A percentile compares a stretch with the other conserved stretches of the same genome.
Evolutionary conservation across 2,797 vertebrate genomes (phyloP).

Genomic region (Ceryle rudis): DNA sequence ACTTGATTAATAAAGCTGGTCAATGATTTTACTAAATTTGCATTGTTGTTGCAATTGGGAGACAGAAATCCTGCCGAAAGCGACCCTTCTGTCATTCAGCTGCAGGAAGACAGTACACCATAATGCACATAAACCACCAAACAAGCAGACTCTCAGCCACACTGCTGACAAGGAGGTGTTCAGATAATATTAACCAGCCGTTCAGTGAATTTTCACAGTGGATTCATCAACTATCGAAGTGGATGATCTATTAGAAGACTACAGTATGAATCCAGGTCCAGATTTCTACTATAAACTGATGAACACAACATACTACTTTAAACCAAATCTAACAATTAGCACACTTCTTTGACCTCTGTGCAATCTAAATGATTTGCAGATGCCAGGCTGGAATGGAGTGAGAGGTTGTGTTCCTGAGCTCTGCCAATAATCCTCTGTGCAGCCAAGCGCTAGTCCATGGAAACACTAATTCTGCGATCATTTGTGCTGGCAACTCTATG

Average conservation of each 20-base stretch:
- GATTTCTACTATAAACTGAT: background rate
- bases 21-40: background rate
- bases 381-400: conserved; percentile 1
- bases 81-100: background rate
- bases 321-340: conserved; percentile 2
- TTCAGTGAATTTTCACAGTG: background rate
- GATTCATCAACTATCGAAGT: background rate
- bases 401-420: background rate
- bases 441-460: background rate
- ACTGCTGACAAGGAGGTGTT: background rate
- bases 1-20: background rate
- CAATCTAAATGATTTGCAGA: background rate
- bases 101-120: background rate
- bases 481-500: background rate
- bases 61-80: conserved; percentile 29
- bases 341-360: background rate
- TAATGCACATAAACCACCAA: background rate
- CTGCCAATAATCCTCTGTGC: background rate
- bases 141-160: background rate
- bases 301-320: background rate
- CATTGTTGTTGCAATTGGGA: conserved; percentile 26
- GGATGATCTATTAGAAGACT: background rate
- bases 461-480: conserved; percentile 7
- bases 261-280: background rate
- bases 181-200: background rate